Conservation (phyloP, 2,113 vertebrate genomes). For the Pholis gunnellus region DNA sequence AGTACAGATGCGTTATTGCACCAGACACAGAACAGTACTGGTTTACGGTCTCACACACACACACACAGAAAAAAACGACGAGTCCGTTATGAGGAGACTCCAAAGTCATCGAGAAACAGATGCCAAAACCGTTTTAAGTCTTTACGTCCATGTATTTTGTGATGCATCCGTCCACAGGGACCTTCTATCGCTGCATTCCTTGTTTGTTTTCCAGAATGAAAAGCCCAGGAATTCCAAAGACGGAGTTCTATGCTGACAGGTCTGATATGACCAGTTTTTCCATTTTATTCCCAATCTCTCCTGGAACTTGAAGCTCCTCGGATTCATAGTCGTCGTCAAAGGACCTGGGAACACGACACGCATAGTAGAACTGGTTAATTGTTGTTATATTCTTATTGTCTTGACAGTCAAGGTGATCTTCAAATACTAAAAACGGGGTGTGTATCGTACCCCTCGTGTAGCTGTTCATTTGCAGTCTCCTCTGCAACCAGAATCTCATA, state of each 20-base stretch:
- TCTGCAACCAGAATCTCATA: slow-evolving; percentile 98
- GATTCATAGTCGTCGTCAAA: slow-evolving; percentile 97
- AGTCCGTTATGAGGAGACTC: slow-evolving; percentile 28
- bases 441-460: slow-evolving; percentile 91
- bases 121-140: slow-evolving; percentile 15
- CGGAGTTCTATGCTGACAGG: slow-evolving; percentile 84
- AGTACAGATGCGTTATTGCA: slow-evolving; percentile 81
- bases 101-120: slow-evolving; percentile 20
- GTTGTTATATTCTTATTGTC: background rate
- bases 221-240: slow-evolving; percentile 64
- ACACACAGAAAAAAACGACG: slow-evolving; percentile 25
- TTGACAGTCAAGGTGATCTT: background rate
- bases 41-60: slow-evolving; percentile 48
- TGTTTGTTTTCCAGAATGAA: slow-evolving; percentile 61
- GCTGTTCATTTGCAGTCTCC: slow-evolving; percentile 94
- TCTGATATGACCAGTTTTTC: slow-evolving; percentile 92
- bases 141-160: slow-evolving; percentile 40
- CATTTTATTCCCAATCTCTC: slow-evolving; percentile 92
- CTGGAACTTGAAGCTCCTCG: slow-evolving; percentile 89
- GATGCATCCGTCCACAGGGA: slow-evolving; percentile 20
- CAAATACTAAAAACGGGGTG: background rate
- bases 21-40: slow-evolving; percentile 77
- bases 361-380: slow-evolving; percentile 3
- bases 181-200: slow-evolving; percentile 27
- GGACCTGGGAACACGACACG: slow-evolving; percentile 86